phyloP scores from a whole-genome alignment of 2,797 vertebrate genomes.

The Valencia hispanica region DNA sequence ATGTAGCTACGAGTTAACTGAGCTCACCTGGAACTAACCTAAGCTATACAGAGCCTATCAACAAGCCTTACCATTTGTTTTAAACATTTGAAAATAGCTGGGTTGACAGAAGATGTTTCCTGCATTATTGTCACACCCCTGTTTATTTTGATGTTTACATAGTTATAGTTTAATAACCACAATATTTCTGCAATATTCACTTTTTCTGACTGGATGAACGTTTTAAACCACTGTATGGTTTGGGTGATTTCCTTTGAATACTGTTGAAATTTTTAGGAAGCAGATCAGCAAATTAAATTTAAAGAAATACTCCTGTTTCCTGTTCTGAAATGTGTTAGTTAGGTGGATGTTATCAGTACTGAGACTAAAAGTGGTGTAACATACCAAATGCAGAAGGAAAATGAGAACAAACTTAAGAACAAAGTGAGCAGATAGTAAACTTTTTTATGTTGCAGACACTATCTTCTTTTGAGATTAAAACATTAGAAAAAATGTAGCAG shows the following conservation, averaged over 20 bases:
- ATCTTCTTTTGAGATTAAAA: not conserved
- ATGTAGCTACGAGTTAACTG: too few species aligned
- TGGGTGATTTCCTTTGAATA: not conserved
- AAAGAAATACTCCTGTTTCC: not conserved
- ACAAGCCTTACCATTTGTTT: too few species aligned
- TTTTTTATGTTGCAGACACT: not conserved
- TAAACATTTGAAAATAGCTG: not conserved
- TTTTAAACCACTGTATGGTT: not conserved
- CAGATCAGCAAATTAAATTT: not conserved
- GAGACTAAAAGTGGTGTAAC: not conserved
- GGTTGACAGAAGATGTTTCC: not conserved
- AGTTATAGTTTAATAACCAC: not conserved
- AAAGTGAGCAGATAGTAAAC: not conserved
- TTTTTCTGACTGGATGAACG: not conserved
- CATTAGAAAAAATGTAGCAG: not conserved
- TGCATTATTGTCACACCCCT: not conserved
- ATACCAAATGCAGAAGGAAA: not conserved
- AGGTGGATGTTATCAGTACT: not conserved
- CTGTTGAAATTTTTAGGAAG: not conserved
- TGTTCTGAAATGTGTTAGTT: not conserved
- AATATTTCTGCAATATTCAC: not conserved
- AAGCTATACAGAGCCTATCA: too few species aligned
- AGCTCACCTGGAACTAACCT: too few species aligned
- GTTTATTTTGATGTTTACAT: not conserved
- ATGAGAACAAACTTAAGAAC: not conserved